Evolutionary conservation across 2,888 invertebrate species (phyloP), one percentile per base, ranked within the genome.

Genomic region (Xestia sexstrigata): DNA sequence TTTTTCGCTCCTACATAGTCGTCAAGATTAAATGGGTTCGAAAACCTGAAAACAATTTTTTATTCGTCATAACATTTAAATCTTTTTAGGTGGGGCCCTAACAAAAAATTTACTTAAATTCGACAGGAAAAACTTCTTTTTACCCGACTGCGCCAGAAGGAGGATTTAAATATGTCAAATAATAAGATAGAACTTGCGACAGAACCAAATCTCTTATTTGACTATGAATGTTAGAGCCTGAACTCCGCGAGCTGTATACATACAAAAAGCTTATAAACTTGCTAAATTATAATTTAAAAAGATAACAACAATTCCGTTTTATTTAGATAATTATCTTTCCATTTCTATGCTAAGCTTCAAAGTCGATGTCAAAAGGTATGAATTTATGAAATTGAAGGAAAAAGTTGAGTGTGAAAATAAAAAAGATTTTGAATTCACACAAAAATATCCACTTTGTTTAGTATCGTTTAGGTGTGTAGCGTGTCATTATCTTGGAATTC

Each of bases 291-390:
- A 17, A 15, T n/a, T 49, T 60, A n/a, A n/a, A 39, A 60, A 49
- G 30, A 39, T 20, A 78, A 78, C 62, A 52, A 62, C 35, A 62
- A 42, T 62, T 49, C 13, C 5, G 20, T 17, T 49, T 75, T 39
- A 66, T 66, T n/a, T 47, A 58, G 6, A 35, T 52, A 55, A 26
- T 55, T 35, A 39, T 45, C 45, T 58, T 55, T 26, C 58, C 17
- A 58, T 1, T 20, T 60, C 4, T 20, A 30, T 4, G 17, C 26
- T 30, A n/a, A 58, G 30, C 49, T 20, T 17, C n/a, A 35, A 39
- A 62, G 60, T 23, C n/a, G 1, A 17, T 17, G 49, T 23, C 26
- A 20, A 63, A 75, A 47, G 13, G 47, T 23, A 13, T 30, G 26
- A 35, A 75, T 2, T 7, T 35, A 74, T 47, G 47, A 15, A 70